Percentiles rank a stretch among this genome's conserved stretches.
Conservation (phyloP, 2,888 invertebrate species). For the Dusona sp. region DNA sequence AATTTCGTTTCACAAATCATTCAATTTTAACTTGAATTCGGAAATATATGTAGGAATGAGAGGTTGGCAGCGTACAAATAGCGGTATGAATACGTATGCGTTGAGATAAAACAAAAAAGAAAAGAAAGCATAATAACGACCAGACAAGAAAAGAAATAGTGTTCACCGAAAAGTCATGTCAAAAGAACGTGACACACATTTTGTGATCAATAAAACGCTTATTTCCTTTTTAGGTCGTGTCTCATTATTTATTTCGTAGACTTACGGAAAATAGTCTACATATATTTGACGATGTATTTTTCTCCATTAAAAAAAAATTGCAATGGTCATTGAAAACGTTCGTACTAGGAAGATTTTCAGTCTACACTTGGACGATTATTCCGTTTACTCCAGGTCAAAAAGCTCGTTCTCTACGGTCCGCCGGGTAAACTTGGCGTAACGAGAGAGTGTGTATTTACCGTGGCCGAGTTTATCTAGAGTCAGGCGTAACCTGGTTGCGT, state of each 20-base stretch:
- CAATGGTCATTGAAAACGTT: not conserved
- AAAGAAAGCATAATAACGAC: too few species aligned
- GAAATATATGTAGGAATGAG: not conserved
- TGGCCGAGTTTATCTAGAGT: constrained; percentile 33
- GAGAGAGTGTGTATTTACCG: constrained; percentile 32
- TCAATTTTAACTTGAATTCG: not conserved
- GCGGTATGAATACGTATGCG: too few species aligned
- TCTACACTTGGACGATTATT: constrained; percentile 23
- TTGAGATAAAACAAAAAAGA: too few species aligned
- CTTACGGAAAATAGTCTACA: too few species aligned
- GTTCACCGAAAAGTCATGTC: too few species aligned
- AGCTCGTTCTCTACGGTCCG: not conserved
- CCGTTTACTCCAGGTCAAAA: not conserved
- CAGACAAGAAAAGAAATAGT: too few species aligned
- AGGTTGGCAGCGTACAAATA: too few species aligned
- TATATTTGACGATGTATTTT: not conserved
- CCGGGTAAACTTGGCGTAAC: constrained; percentile 39
- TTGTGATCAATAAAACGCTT: too few species aligned
- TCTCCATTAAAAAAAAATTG: not conserved
- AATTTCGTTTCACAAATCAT: too few species aligned
- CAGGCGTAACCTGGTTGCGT: constrained; percentile 28
- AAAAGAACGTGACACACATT: too few species aligned
- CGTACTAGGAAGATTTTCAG: constrained; percentile 30
- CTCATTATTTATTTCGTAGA: too few species aligned
- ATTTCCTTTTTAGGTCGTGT: too few species aligned